Evolutionary conservation across 2,888 invertebrate genomes (phyloP), one percentile per base, ranked within the genome.

Genomic region (Thalpophila matura): DNA sequence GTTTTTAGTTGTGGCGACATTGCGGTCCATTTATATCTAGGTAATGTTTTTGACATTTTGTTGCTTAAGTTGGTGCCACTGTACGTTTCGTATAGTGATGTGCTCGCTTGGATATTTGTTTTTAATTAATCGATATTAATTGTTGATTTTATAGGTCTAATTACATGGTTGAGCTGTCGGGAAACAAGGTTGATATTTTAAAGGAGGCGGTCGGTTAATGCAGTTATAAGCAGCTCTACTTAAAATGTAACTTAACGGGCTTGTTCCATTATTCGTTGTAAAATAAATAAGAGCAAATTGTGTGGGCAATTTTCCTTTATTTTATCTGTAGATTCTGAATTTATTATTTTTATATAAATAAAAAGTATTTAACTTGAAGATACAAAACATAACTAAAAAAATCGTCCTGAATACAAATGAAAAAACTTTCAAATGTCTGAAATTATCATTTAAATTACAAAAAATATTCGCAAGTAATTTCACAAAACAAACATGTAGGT

Each of bases 21-120:
- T 82, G 76, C 71, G 62, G 69, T 61, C 75, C 79, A 77, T 80
- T 77, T 77, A 75, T 77, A 70, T 53, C 20, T 62, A 46, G 64
- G 61, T 81, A 79, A 83, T 80, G 77, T 79, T 78, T 79, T 75
- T 81, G 74, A 80, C 79, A 80, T 80, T 82, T 82, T 47, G 70
- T 53, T 60, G 18, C 66, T 16, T 14, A 69, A 53, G 68, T 74
- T 77, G 59, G 71, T 33, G 64, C 33, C 46, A 45, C 49, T 68
- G 65, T 16, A 37, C 18, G 14, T 38, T 43, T 60, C 29, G 27
- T 71, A 50, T 42, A 76, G 73, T 63, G 76, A 45, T 58, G 60
- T 57, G 55, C 64, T 22, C 58, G 16, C 53, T 24, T 26, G 59
- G 57, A 62, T 62, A 62, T 64, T 66, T 58, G 55, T 69, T 67